Conservation (phyloP, 2,113 vertebrate species). For the Pituophis catenifer region DNA sequence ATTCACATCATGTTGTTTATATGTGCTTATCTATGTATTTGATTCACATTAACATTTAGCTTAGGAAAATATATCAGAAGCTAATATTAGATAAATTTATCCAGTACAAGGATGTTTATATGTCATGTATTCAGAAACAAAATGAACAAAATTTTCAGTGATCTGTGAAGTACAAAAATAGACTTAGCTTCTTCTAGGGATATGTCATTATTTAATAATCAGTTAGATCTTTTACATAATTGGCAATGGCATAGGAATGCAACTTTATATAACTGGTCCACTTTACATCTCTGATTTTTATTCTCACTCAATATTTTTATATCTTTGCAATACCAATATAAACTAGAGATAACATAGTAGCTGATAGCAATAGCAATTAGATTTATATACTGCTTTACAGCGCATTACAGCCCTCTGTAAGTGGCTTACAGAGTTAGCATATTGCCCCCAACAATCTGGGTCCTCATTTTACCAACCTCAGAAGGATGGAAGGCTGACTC, state of each 20-base stretch:
- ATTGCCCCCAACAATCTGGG: too few relatives aligned
- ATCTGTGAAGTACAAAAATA: background rate
- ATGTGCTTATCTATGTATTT: background rate
- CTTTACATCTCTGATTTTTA: background rate
- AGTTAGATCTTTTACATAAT: background rate
- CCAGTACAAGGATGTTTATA: background rate
- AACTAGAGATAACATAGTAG: background rate
- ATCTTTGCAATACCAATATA: background rate
- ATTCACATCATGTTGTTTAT: background rate
- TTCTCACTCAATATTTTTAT: background rate
- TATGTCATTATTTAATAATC: background rate
- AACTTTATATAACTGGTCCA: background rate
- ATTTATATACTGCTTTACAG: too few relatives aligned
- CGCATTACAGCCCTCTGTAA: too few relatives aligned
- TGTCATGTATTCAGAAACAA: background rate
- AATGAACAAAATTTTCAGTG: background rate
- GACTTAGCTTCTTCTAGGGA: background rate
- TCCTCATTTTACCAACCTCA: too few relatives aligned
- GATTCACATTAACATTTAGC: background rate
- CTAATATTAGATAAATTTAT: background rate
- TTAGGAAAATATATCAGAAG: background rate
- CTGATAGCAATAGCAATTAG: too few relatives aligned
- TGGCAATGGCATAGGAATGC: background rate
- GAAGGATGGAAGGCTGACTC: too few relatives aligned
- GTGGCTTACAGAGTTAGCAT: too few relatives aligned